Conservation (phyloP, 1,140 invertebrate genomes). For the Colletes gigas region DNA sequence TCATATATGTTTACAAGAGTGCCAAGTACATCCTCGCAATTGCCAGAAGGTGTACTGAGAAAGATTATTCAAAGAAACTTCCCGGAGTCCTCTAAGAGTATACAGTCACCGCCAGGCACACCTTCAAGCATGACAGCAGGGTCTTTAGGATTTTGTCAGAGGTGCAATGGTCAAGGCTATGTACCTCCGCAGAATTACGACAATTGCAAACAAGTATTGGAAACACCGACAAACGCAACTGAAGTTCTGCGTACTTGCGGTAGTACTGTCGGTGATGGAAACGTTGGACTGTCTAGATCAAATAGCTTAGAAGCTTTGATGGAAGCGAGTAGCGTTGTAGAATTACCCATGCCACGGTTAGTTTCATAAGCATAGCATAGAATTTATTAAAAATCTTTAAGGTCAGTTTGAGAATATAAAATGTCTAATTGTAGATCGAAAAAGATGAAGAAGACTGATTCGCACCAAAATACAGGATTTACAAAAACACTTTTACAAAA, state of each 20-base stretch:
- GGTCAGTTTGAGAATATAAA: neutral
- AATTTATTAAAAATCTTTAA: neutral
- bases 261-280: constrained; percentile 58
- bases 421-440: constrained; percentile 65
- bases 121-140: constrained; percentile 47
- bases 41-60: constrained; percentile 72
- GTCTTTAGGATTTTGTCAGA: constrained; percentile 64
- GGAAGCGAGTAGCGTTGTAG: constrained; percentile 81
- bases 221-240: constrained; percentile 76
- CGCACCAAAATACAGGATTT: constrained; percentile 69
- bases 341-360: constrained; percentile 84
- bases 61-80: constrained; percentile 78
- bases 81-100: constrained; percentile 76
- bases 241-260: constrained; percentile 73
- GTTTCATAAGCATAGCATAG: constrained; percentile 45
- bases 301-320: constrained; percentile 74
- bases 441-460: constrained; percentile 54
- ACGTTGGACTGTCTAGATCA: constrained; percentile 55
- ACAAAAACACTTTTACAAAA: constrained; percentile 71
- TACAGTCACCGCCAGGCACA: constrained; percentile 58
- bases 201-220: constrained; percentile 67
- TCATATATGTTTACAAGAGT: constrained; percentile 71
- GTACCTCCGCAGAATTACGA: constrained; percentile 60
- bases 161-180: constrained; percentile 68
- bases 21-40: constrained; percentile 74